Evolutionary conservation across 1,140 invertebrate genomes (phyloP).

Genomic region (Camponotus pennsylvanicus): DNA sequence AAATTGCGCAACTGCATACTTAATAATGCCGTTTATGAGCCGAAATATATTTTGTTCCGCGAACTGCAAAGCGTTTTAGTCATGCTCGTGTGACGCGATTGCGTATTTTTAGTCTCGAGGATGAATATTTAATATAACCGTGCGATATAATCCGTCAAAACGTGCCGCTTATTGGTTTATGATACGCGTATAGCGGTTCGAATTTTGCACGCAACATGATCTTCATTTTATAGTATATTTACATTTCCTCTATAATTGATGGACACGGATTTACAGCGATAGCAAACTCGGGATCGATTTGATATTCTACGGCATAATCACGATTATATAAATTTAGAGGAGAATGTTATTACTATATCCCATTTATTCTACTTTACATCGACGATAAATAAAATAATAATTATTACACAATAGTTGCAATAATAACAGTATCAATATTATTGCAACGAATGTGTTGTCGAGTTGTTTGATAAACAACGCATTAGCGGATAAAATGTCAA

Average conservation of each 20-base stretch:
- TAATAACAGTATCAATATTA: background rate
- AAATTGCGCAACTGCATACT: conserved; percentile 7
- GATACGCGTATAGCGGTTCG: background rate
- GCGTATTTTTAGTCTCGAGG: conserved; percentile 19
- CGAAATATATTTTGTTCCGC: background rate
- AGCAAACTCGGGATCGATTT: background rate
- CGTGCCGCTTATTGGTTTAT: conserved; percentile 11
- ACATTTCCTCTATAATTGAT: background rate
- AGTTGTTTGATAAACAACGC: conserved; percentile 22
- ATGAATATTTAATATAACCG: conserved; percentile 14
- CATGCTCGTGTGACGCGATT: background rate
- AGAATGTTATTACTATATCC: background rate
- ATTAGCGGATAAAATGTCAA: conserved; percentile 47
- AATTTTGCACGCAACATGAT: background rate
- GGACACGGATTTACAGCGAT: background rate
- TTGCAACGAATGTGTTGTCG: background rate
- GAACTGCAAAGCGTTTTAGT: background rate
- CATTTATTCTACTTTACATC: background rate
- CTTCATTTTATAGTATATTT: background rate
- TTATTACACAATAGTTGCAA: background rate
- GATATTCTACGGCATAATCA: background rate
- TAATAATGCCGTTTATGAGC: conserved; percentile 15
- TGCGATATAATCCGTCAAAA: conserved; percentile 15
- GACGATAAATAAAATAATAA: conserved; percentile 8
- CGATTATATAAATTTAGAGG: background rate